Percentiles rank a stretch among this genome's conserved stretches.
phyloP scores from a whole-genome alignment of 1,140 invertebrate genomes.

The Gerris buenoi region DNA sequence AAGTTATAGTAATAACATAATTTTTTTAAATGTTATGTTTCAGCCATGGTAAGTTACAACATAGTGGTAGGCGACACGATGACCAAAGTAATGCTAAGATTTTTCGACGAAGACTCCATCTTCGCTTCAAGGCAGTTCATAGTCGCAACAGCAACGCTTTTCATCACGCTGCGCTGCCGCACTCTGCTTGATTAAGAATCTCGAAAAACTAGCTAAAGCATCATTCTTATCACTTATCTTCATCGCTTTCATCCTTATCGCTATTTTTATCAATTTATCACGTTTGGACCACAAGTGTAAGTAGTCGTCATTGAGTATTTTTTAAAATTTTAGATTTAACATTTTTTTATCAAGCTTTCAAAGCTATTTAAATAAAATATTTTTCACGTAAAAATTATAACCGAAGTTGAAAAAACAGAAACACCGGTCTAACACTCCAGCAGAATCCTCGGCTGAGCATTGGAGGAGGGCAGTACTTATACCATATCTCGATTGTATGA shows the following conservation, averaged over 20 bases:
- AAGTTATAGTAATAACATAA: too few relatives aligned
- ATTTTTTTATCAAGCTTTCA: too few relatives aligned
- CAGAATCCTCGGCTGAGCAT: too few relatives aligned
- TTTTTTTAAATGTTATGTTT: constrained; percentile 31
- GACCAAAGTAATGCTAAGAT: constrained; percentile 61
- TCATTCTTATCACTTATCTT: constrained; percentile 63
- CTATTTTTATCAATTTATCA: constrained; percentile 47
- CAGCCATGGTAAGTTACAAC: constrained; percentile 84
- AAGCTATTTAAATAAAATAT: too few relatives aligned
- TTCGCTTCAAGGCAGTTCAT: constrained; percentile 57
- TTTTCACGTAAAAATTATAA: too few relatives aligned
- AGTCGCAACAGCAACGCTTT: constrained; percentile 55
- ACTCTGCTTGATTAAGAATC: constrained; percentile 65
- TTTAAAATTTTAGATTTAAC: too few relatives aligned
- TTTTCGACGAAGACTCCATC: constrained; percentile 40
- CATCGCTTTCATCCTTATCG: constrained; percentile 54
- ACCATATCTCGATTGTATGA: too few relatives aligned
- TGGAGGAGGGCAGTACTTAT: too few relatives aligned
- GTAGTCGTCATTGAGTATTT: constrained; percentile 23
- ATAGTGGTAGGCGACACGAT: constrained; percentile 79
- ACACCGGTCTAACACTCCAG: too few relatives aligned
- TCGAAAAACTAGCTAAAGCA: constrained; percentile 60
- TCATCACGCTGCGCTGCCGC: constrained; percentile 68
- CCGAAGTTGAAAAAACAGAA: too few relatives aligned
- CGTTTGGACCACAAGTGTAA: constrained; percentile 43